These are phyloP conservation scores for Athene noctua DNA, from an alignment of 2,113 vertebrate species.

Conservation along the genomic window DNA sequence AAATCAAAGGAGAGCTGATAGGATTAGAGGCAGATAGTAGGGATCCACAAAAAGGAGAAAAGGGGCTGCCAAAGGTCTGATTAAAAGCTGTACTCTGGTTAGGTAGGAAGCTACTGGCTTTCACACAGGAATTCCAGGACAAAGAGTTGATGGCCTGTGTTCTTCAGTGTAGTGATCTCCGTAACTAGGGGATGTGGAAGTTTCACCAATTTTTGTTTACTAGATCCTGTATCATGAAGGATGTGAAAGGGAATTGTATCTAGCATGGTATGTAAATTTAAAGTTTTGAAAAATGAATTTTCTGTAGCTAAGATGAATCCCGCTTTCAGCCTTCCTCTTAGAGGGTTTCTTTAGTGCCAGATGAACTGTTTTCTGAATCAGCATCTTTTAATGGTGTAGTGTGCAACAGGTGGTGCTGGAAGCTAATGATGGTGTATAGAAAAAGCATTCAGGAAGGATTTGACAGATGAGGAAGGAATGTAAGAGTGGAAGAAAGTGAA, in stretches of 20 bases:
- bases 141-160: neutral
- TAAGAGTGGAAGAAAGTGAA: neutral
- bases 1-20: neutral
- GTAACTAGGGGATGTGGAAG: neutral
- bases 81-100: neutral
- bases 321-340: neutral
- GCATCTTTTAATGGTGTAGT: neutral
- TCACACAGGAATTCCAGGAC: neutral
- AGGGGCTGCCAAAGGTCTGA: neutral
- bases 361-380: neutral
- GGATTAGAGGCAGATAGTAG: neutral
- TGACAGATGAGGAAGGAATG: neutral
- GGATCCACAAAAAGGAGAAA: neutral
- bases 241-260: neutral
- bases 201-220: neutral
- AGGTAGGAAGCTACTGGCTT: neutral
- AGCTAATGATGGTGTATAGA: neutral
- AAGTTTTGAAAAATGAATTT: neutral
- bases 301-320: neutral
- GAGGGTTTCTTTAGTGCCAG: neutral
- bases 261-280: neutral
- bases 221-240: neutral
- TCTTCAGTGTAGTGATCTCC: neutral
- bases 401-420: neutral
- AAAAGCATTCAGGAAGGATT: neutral